A percentile compares a stretch with the other conserved stretches of the same genome.
Conservation (phyloP, 2,888 invertebrate species). For the Drosophila parthenogenetica region DNA sequence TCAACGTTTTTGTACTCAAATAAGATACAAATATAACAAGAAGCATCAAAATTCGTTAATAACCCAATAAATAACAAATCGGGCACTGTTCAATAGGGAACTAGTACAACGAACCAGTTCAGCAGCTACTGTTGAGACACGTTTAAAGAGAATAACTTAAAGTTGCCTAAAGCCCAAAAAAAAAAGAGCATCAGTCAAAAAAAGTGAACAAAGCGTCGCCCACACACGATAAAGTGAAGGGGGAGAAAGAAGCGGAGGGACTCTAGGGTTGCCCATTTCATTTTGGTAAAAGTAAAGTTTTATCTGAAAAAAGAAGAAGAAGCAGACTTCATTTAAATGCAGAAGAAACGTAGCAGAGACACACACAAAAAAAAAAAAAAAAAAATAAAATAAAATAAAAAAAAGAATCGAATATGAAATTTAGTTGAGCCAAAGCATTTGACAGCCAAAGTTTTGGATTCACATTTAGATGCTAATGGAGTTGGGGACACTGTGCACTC, state of each 20-base stretch:
- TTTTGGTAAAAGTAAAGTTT: constrained; percentile 51
- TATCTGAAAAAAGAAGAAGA: constrained; percentile 26
- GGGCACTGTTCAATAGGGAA: too few relatives aligned
- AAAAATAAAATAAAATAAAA: too few relatives aligned
- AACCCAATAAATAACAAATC: too few relatives aligned
- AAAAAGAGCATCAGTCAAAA: constrained; percentile 30
- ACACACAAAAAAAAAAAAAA: constrained; percentile 22
- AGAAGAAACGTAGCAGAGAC: constrained; percentile 45
- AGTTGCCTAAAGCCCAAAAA: constrained; percentile 3
- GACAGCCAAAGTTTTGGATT: constrained; percentile 66
- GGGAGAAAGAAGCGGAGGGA: neutral
- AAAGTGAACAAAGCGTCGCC: constrained; percentile 36
- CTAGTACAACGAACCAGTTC: too few relatives aligned
- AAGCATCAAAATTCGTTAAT: too few relatives aligned
- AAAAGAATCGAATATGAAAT: constrained; percentile 74
- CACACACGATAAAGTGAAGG: constrained; percentile 28
- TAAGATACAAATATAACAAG: too few relatives aligned
- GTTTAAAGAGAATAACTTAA: neutral
- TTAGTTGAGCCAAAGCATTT: constrained; percentile 74
- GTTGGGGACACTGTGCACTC: constrained; percentile 36
- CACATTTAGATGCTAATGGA: constrained; percentile 76
- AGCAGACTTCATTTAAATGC: constrained; percentile 52
- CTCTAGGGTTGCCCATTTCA: constrained; percentile 26
- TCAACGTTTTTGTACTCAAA: too few relatives aligned
- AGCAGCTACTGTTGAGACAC: neutral